These are phyloP conservation scores for Trachelus troglodyta DNA, from an alignment of 2,888 invertebrate species.

Conservation along the genomic window DNA sequence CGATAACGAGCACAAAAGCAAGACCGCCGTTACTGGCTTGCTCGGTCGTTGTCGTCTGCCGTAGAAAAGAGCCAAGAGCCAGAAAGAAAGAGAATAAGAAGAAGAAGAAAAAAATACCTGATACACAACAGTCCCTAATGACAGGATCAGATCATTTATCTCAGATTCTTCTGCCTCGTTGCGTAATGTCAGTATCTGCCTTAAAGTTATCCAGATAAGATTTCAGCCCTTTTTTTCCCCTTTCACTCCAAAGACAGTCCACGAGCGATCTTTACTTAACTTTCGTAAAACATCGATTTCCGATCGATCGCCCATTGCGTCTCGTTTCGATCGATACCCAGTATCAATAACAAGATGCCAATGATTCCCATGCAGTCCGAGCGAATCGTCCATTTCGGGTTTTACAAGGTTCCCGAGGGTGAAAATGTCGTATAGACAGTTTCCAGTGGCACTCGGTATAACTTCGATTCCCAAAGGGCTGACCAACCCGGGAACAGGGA, in stretches of 20 bases:
- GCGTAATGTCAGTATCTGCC: no score
- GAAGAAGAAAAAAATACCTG: not conserved
- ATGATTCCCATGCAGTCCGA: not conserved
- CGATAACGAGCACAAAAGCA: conserved; percentile 54
- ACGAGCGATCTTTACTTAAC: not conserved
- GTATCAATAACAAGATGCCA: not conserved
- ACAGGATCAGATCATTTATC: no score
- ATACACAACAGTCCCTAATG: not conserved
- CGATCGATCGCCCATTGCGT: not conserved
- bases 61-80: not conserved
- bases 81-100: not conserved
- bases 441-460: conserved; percentile 45
- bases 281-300: not conserved
- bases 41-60: not conserved
- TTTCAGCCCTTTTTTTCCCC: not conserved
- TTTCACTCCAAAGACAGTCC: not conserved
- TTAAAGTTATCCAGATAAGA: not conserved
- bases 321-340: not conserved
- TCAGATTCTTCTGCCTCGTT: no score
- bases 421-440: conserved; percentile 43
- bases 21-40: conserved; percentile 22
- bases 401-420: not conserved
- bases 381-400: not conserved
- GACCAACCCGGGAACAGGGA: conserved; percentile 18
- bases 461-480: conserved; percentile 48